These are phyloP conservation scores for Lemur catta DNA, from an alignment of 2,797 vertebrate species.

Conservation along the genomic window DNA sequence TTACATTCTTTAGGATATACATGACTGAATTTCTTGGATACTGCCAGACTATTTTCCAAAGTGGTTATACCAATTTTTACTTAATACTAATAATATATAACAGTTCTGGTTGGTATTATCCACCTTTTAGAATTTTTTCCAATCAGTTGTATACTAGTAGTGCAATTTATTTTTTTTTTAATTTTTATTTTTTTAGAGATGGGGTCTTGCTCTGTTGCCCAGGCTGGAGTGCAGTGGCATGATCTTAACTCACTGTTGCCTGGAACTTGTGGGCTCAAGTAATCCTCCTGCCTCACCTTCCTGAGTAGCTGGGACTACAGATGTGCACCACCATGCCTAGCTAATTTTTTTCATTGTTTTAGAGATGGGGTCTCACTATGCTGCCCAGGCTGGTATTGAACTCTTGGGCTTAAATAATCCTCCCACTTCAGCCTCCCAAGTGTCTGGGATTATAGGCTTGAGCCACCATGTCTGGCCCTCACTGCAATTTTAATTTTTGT, in stretches of 20 bases:
- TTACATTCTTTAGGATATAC: background rate
- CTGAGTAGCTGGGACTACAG: background rate
- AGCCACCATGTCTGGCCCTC: background rate
- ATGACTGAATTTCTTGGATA: background rate
- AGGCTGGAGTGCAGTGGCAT: background rate
- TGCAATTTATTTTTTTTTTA: background rate
- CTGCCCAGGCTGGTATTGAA: background rate
- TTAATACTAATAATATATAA: background rate
- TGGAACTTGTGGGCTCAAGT: background rate
- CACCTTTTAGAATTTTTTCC: background rate
- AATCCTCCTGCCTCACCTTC: background rate
- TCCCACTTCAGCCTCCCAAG: background rate
- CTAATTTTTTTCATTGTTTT: background rate
- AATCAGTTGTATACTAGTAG: background rate
- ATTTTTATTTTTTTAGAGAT: background rate
- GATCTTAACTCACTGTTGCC: background rate
- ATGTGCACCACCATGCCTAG: background rate
- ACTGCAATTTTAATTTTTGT: background rate
- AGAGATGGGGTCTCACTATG: background rate
- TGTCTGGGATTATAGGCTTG: background rate
- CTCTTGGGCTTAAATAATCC: background rate
- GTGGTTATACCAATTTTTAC: background rate
- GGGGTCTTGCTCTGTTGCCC: background rate
- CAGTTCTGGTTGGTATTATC: background rate
- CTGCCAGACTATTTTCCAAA: background rate